Conservation (phyloP, 2,888 invertebrate genomes). For the Biston stratarius region DNA sequence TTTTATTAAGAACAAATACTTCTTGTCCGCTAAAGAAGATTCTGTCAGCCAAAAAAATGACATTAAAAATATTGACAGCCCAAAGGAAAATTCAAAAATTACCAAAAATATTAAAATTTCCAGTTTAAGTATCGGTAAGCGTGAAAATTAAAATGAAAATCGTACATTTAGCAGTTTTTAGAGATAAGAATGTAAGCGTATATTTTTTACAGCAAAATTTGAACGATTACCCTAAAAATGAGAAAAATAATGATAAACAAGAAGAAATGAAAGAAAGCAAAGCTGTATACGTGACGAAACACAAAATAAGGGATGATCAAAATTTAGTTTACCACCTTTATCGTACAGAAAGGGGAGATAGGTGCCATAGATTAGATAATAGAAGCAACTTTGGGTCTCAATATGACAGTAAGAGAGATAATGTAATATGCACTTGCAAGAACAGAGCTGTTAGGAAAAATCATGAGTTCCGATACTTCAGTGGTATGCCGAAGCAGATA, state of each 20-base stretch:
- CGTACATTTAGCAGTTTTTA: constrained; percentile 14
- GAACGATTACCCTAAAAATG: constrained; percentile 40
- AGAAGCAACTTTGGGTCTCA: constrained; percentile 61
- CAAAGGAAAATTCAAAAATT: constrained; percentile 19
- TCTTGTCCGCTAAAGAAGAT: not conserved
- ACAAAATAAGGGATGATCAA: constrained; percentile 41
- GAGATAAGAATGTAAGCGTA: constrained; percentile 20
- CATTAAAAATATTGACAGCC: constrained; percentile 11
- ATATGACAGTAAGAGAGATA: constrained; percentile 56
- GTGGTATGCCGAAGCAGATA: constrained; percentile 51
- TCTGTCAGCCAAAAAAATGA: constrained; percentile 4
- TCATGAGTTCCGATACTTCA: constrained; percentile 50
- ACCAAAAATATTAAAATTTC: constrained; percentile 25
- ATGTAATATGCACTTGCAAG: constrained; percentile 52
- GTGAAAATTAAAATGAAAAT: constrained; percentile 19
- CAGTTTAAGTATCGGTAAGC: constrained; percentile 19
- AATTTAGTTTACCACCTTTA: constrained; percentile 37
- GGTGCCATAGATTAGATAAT: constrained; percentile 35
- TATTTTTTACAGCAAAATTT: constrained; percentile 35
- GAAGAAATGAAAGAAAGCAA: constrained; percentile 67
- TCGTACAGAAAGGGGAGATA: constrained; percentile 33
- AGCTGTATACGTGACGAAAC: constrained; percentile 59
- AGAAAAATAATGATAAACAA: constrained; percentile 62
- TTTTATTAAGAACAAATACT: not conserved
- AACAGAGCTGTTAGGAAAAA: constrained; percentile 44